A percentile compares a stretch with the other conserved stretches of the same genome.
Conservation (phyloP, 2,888 invertebrate species). For the Polydrusus cervinus region DNA sequence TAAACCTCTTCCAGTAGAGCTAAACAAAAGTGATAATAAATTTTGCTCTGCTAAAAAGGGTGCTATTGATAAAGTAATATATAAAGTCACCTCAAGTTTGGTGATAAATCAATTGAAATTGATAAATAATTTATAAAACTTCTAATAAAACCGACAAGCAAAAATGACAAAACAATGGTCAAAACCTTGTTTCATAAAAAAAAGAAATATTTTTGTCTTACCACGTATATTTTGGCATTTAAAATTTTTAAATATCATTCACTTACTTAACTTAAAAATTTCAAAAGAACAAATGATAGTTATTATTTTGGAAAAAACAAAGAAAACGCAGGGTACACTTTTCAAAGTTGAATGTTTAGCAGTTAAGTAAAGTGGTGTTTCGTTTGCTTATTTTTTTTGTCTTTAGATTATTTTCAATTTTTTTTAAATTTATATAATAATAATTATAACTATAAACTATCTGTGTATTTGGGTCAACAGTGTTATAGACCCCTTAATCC, state of each 20-base stretch:
- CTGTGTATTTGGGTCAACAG: constrained; percentile 24
- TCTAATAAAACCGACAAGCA: constrained; percentile 20
- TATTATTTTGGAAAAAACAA: constrained; percentile 12
- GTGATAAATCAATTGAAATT: background rate
- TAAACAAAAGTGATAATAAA: background rate
- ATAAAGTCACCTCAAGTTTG: background rate
- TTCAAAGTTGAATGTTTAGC: constrained; percentile 9
- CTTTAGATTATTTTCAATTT: constrained; percentile 47
- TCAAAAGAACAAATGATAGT: background rate
- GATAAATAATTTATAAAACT: background rate
- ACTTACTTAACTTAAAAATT: background rate
- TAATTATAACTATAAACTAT: constrained; percentile 16
- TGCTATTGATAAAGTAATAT: background rate
- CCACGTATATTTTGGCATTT: constrained; percentile 7
- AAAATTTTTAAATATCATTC: background rate
- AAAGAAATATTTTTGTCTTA: constrained; percentile 15
- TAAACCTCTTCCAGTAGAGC: background rate
- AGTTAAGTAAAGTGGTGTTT: constrained; percentile 36
- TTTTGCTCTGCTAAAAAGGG: background rate
- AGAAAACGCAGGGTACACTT: constrained; percentile 3
- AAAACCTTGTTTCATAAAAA: constrained; percentile 11
- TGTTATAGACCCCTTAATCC: constrained; percentile 67
- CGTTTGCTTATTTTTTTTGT: constrained; percentile 48
- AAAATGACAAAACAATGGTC: constrained; percentile 16
- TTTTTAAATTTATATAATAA: constrained; percentile 40